A percentile compares a stretch with the other conserved stretches of the same genome.
These are phyloP conservation scores for Saguinus midas DNA, from an alignment of 2,113 vertebrate genomes.

Conservation along the genomic window DNA sequence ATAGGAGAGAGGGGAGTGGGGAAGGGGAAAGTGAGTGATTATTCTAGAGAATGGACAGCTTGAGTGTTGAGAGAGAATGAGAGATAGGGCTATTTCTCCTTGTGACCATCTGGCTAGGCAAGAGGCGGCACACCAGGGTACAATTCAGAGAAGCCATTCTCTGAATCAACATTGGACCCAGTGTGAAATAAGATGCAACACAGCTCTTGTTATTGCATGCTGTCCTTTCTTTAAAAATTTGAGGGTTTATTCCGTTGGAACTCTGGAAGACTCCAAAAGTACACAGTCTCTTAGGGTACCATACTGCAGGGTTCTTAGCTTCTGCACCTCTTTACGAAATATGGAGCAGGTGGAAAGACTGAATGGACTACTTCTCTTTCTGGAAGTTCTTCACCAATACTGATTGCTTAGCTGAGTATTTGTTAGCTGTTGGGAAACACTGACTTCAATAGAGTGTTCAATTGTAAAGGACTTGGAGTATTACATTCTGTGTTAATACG, in stretches of 20 bases:
- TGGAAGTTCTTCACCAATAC: not conserved
- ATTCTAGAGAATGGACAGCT: not conserved
- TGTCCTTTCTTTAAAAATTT: not conserved
- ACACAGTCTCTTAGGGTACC: not conserved
- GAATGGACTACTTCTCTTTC: not conserved
- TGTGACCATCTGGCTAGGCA: not conserved
- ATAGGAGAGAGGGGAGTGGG: not conserved
- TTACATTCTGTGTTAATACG: not conserved
- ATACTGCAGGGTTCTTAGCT: accelerated
- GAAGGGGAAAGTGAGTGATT: not conserved
- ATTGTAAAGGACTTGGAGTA: not conserved
- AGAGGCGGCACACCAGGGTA: not conserved
- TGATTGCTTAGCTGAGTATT: not conserved
- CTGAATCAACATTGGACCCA: not conserved
- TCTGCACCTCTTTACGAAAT: not conserved
- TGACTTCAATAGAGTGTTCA: not conserved
- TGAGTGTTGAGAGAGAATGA: not conserved
- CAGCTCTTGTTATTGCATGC: not conserved
- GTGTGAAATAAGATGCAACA: not conserved
- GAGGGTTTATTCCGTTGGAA: not conserved
- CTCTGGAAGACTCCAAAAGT: not conserved
- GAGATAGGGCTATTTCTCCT: not conserved
- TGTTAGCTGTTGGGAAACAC: not conserved
- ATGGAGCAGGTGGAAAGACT: not conserved
- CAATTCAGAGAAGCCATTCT: not conserved